Conservation (phyloP, 2,113 vertebrate species). For the Triplophysa siluroides region DNA sequence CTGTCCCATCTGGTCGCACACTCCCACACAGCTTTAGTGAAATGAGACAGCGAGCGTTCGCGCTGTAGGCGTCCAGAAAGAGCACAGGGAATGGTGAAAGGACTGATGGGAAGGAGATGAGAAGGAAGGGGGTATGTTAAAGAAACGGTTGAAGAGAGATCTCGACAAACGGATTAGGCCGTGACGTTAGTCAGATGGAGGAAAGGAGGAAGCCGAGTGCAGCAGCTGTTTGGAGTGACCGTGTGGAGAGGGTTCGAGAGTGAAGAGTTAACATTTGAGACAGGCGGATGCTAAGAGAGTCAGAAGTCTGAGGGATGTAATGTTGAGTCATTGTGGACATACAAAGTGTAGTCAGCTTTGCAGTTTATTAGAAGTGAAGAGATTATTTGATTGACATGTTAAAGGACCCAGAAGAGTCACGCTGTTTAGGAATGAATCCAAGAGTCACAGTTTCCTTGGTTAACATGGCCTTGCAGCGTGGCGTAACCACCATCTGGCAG, state of each 20-base stretch:
- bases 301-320: no score
- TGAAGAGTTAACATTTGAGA: constrained; percentile 6
- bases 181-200: constrained; percentile 18
- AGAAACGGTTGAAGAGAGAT: constrained; percentile 13
- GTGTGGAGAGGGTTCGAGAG: no score
- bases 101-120: constrained; percentile 32
- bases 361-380: no score
- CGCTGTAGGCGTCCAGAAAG: constrained; percentile 43
- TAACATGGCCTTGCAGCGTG: no score
- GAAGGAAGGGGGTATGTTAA: constrained; percentile 3
- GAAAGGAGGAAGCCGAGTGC: neutral
- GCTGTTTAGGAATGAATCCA: no score
- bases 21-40: constrained; percentile 56
- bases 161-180: neutral
- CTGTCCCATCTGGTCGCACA: constrained; percentile 59
- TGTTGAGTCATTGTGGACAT: no score
- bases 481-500: no score
- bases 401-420: no score
- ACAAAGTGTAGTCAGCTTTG: no score
- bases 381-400: no score
- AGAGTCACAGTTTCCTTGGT: no score
- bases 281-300: neutral
- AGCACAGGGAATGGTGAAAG: constrained; percentile 29
- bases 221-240: neutral
- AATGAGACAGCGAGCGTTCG: constrained; percentile 51